Evolutionary conservation across 2,888 invertebrate genomes (phyloP).

Genomic region (Miltochrista miniata): DNA sequence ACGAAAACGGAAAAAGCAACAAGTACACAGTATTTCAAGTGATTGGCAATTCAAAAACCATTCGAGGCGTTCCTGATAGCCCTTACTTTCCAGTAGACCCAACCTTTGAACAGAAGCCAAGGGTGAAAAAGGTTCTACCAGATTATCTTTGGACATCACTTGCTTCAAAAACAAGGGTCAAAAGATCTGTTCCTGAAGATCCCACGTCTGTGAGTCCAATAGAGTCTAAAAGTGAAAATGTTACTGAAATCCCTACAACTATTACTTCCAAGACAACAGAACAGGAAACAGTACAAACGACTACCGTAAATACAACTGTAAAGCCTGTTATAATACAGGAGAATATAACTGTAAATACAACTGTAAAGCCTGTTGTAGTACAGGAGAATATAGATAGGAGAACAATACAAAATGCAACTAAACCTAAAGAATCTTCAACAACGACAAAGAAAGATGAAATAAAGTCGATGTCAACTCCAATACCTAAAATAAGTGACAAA

Average conservation of each 20-base stretch:
- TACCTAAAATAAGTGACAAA: neutral
- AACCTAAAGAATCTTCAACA: neutral
- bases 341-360: neutral
- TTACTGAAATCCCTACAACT: neutral
- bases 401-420: neutral
- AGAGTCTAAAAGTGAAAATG: neutral
- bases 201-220: neutral
- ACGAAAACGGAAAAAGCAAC: neutral
- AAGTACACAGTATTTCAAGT: constrained; percentile 56
- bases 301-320: neutral
- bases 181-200: constrained; percentile 35
- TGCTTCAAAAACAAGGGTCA: constrained; percentile 24
- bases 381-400: neutral
- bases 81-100: constrained; percentile 46
- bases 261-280: neutral
- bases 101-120: constrained; percentile 35
- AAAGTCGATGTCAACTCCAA: neutral
- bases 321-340: neutral
- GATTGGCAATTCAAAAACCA: constrained; percentile 9
- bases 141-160: constrained; percentile 31
- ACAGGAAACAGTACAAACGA: neutral
- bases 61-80: constrained; percentile 44
- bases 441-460: neutral
- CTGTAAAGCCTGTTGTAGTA: neutral
- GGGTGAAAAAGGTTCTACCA: constrained; percentile 55